phyloP scores from a whole-genome alignment of 2,113 vertebrate genomes.

The Geococcyx californianus region DNA sequence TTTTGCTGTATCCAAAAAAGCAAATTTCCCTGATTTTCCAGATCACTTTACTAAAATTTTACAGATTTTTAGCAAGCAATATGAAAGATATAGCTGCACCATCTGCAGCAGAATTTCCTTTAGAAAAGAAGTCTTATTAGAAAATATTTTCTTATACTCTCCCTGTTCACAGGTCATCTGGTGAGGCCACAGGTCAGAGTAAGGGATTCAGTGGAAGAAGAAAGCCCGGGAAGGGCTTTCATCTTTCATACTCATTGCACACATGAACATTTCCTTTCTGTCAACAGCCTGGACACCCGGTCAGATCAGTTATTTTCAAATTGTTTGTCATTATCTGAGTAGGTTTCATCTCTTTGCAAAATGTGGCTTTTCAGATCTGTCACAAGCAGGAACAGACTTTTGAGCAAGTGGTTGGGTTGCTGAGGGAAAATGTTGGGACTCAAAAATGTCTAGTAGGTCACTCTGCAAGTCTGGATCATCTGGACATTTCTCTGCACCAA shows the following conservation, averaged over 20 bases:
- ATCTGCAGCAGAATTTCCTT: background rate
- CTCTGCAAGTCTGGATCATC: background rate
- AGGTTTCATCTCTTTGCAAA: background rate
- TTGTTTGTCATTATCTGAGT: background rate
- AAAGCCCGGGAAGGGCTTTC: background rate
- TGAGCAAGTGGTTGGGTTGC: background rate
- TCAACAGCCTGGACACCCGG: background rate
- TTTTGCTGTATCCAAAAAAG: background rate
- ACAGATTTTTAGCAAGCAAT: background rate
- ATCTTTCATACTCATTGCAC: background rate
- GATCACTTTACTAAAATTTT: background rate
- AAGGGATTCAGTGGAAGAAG: background rate
- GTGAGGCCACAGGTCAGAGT: background rate
- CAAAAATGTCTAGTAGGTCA: background rate
- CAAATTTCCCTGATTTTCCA: background rate
- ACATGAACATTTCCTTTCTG: conserved; percentile 31
- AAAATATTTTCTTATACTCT: background rate
- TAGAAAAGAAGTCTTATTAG: background rate
- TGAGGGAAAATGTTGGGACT: background rate
- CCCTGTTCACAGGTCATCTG: background rate
- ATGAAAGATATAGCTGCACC: background rate
- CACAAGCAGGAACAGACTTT: background rate
- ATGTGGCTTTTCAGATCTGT: background rate
- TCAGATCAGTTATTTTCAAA: conserved; percentile 32
- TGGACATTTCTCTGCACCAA: background rate